These are phyloP conservation scores for Aythya baeri DNA, from an alignment of 2,113 vertebrate species.

Conservation along the genomic window DNA sequence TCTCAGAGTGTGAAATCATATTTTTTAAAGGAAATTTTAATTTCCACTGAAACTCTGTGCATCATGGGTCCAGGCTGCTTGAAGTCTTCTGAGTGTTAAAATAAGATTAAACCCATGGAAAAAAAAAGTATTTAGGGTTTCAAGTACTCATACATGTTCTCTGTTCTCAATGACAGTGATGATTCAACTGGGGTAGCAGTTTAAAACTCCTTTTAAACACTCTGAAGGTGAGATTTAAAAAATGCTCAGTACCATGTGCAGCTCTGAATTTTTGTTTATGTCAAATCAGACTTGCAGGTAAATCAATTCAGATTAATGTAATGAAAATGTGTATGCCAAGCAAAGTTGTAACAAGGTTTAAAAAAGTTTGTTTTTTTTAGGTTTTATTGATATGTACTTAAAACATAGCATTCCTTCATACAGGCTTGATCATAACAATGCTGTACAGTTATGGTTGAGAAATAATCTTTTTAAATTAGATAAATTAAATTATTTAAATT, in stretches of 20 bases:
- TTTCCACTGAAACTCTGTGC: background rate
- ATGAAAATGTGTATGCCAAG: background rate
- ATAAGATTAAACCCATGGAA: background rate
- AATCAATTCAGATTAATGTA: background rate
- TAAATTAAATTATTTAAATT: too few species aligned
- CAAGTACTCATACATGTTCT: background rate
- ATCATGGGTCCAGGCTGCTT: background rate
- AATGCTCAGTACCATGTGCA: background rate
- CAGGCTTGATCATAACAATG: background rate
- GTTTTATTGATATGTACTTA: background rate
- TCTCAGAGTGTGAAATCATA: background rate
- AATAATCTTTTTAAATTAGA: background rate
- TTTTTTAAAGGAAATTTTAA: background rate
- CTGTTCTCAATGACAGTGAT: background rate
- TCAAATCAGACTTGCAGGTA: background rate
- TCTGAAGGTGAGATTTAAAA: background rate
- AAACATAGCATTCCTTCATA: background rate
- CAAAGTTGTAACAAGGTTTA: background rate
- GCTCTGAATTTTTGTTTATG: background rate
- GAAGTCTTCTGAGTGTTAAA: background rate
- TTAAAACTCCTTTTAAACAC: background rate
- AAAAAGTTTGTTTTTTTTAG: background rate
- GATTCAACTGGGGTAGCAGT: background rate
- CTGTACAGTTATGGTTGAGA: background rate
- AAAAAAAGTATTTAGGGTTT: background rate